phyloP scores from a whole-genome alignment of 2,113 vertebrate species.

The Oceanites oceanicus region DNA sequence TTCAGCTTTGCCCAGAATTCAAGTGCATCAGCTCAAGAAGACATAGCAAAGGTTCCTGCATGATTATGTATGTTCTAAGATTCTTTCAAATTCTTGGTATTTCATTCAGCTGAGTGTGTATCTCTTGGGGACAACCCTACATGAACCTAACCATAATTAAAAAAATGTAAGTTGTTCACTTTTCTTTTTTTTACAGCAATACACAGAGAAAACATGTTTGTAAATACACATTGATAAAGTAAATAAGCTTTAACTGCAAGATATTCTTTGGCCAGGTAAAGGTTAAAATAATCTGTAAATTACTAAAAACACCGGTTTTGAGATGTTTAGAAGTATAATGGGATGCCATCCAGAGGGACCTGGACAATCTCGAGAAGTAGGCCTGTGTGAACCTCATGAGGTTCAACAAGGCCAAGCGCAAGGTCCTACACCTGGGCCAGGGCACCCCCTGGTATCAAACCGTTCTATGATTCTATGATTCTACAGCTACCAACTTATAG shows the following conservation, averaged over 20 bases:
- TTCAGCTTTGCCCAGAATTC: neutral
- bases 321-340: neutral
- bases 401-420: too few relatives aligned
- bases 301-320: neutral
- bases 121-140: neutral
- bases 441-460: too few relatives aligned
- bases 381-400: too few relatives aligned
- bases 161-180: neutral
- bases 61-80: neutral
- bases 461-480: too few relatives aligned
- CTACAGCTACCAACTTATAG: neutral
- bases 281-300: neutral
- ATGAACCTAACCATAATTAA: neutral
- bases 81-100: neutral
- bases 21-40: neutral
- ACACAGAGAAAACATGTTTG: neutral
- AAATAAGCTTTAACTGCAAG: neutral
- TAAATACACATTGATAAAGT: neutral
- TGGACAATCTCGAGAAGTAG: too few relatives aligned
- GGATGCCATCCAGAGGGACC: too few relatives aligned
- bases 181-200: neutral
- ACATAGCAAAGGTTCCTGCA: neutral
- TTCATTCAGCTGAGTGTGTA: neutral
- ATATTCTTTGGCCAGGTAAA: neutral
- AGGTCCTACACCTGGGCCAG: too few relatives aligned